Conservation (phyloP, 2,888 invertebrate species). For the Listrodromus nycthemerus region DNA sequence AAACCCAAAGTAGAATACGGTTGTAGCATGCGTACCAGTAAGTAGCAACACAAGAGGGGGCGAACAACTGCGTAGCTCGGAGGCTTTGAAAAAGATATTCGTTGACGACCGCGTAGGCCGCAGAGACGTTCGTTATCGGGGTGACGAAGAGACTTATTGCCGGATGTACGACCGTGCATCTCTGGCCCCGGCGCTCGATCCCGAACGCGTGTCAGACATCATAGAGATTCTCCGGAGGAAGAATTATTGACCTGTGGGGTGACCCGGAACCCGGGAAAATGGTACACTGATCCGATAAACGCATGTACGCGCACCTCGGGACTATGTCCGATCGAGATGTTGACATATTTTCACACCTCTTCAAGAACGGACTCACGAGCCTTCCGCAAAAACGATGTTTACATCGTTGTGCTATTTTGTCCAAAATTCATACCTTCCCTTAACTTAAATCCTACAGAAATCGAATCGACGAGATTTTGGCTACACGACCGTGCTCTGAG, state of each 20-base stretch:
- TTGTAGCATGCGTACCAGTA: slow-evolving; percentile 5
- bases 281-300: not conserved
- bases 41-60: slow-evolving; percentile 7
- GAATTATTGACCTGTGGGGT: slow-evolving; percentile 41
- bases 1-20: slow-evolving; percentile 9
- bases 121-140: slow-evolving; percentile 66
- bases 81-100: slow-evolving; percentile 42
- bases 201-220: slow-evolving; percentile 52
- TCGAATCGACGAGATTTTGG: not conserved
- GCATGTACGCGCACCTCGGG: not conserved
- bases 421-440: not conserved
- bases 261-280: not conserved
- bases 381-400: not conserved
- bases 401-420: not conserved
- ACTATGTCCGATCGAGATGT: not conserved
- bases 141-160: slow-evolving; percentile 69
- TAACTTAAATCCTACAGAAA: not conserved
- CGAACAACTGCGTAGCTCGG: slow-evolving; percentile 43
- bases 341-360: too few relatives aligned
- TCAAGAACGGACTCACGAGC: too few relatives aligned
- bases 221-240: slow-evolving; percentile 37
- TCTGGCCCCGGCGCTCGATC: slow-evolving; percentile 1
- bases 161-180: slow-evolving; percentile 53
- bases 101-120: slow-evolving; percentile 32
- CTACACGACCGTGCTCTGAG: not conserved